A percentile compares a stretch with the other conserved stretches of the same genome.
Conservation (phyloP, 2,797 vertebrate genomes). For the Propithecus perrieri region DNA sequence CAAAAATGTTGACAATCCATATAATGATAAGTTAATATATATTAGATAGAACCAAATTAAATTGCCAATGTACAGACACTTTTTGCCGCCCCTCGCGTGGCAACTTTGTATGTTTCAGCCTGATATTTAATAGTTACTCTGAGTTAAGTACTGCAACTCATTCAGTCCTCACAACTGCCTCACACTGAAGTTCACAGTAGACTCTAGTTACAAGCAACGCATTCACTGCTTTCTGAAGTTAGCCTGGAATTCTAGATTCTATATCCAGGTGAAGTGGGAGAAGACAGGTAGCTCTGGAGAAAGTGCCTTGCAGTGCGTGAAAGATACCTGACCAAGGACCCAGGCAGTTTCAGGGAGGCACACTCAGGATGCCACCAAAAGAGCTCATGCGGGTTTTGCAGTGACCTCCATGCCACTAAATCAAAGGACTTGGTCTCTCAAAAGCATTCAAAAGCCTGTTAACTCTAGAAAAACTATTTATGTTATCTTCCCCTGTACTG, state of each 20-base stretch:
- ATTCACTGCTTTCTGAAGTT: neutral
- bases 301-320: neutral
- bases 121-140: neutral
- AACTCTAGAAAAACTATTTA: neutral
- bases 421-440: neutral
- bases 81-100: accelerated
- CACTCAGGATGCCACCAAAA: neutral
- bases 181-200: neutral
- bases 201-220: neutral
- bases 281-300: neutral
- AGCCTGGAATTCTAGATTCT: neutral
- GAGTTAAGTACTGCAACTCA: neutral
- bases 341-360: neutral
- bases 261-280: neutral
- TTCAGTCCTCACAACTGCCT: neutral
- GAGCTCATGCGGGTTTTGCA: neutral
- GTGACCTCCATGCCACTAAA: neutral
- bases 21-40: neutral
- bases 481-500: neutral
- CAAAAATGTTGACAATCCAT: neutral
- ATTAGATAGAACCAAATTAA: neutral
- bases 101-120: neutral
- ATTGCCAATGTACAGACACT: neutral
- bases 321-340: neutral
- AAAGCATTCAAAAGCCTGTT: no score